These are phyloP conservation scores for Syncerus caffer DNA, from an alignment of 2,797 vertebrate species.

Conservation along the genomic window DNA sequence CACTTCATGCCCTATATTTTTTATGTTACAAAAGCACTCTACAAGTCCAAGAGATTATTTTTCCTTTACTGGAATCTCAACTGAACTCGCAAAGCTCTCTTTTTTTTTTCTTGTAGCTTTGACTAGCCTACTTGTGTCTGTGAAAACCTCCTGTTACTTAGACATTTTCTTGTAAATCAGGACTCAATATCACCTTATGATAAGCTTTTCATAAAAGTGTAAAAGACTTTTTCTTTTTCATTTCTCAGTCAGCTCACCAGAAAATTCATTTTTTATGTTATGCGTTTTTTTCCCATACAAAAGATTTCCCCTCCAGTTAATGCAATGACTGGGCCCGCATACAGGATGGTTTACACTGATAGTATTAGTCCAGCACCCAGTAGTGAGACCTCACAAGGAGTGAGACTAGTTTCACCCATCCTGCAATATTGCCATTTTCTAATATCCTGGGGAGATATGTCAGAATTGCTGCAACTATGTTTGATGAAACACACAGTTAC, in stretches of 20 bases:
- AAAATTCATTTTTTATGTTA: neutral
- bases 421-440: neutral
- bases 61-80: conserved; percentile 13
- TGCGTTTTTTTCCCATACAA: neutral
- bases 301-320: neutral
- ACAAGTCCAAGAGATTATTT: conserved; percentile 43
- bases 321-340: accelerated
- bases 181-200: neutral
- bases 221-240: neutral
- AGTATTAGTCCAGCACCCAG: no score
- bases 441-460: neutral
- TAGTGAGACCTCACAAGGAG: neutral
- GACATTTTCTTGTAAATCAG: neutral
- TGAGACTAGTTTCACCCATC: neutral
- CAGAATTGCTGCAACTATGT: neutral
- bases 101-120: neutral
- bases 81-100: neutral
- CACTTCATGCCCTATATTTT: conserved; percentile 68
- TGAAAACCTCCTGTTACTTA: neutral
- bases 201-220: neutral
- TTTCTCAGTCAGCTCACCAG: neutral
- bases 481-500: neutral
- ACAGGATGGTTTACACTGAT: accelerated
- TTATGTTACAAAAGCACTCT: conserved; percentile 40
- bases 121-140: neutral